Percentiles rank a stretch among this genome's conserved stretches.
Conservation (phyloP, 2,113 vertebrate species). For the Macquaria australasica region DNA sequence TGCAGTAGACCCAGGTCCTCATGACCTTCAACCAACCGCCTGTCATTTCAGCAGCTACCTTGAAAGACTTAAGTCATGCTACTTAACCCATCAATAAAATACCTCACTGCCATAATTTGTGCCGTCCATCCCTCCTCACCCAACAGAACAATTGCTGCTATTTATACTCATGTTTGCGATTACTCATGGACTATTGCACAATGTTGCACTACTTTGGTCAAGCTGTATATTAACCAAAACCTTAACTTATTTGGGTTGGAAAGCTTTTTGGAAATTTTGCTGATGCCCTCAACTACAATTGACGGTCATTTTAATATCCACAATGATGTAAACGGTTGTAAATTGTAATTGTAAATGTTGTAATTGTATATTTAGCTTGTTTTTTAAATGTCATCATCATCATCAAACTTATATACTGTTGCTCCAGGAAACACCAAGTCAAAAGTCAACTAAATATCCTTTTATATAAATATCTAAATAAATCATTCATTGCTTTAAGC, state of each 20-base stretch:
- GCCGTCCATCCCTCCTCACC: background rate
- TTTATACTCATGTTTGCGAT: constrained; percentile 16
- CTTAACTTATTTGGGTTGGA: background rate
- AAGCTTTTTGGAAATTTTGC: background rate
- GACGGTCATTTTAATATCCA: background rate
- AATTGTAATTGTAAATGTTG: background rate
- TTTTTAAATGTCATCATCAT: background rate
- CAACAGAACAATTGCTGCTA: background rate
- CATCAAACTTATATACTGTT: no score
- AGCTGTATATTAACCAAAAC: background rate
- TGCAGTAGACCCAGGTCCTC: background rate
- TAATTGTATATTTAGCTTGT: background rate
- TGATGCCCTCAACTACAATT: background rate
- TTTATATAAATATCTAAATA: background rate
- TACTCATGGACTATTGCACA: background rate
- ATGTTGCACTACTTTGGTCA: background rate
- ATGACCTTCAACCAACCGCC: background rate
- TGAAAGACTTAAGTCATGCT: background rate
- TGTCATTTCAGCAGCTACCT: constrained; percentile 3
- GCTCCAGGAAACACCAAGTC: no score
- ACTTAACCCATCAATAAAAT: background rate
- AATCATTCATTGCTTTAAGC: background rate
- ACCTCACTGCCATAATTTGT: background rate
- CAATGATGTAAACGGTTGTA: background rate
- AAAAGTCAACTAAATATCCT: background rate